Conservation (phyloP, 2,113 vertebrate species). For the Periophthalmus modestus region DNA sequence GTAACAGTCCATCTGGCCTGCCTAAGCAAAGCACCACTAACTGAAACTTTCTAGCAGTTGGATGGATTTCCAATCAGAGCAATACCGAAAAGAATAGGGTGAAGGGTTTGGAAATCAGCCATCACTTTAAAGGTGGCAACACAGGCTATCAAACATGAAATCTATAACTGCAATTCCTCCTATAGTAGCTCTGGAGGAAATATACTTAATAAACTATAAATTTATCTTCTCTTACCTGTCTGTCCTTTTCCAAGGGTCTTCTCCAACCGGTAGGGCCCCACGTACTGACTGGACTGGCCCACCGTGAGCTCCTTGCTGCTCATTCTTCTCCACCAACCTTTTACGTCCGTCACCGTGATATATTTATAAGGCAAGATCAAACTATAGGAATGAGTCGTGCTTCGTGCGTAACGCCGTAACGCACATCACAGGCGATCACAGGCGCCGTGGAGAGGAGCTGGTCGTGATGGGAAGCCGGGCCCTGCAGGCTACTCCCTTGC, state of each 20-base stretch:
- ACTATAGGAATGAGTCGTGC: constrained; percentile 50
- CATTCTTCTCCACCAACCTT: constrained; percentile 58
- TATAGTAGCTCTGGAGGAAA: neutral
- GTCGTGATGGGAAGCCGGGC: constrained; percentile 70
- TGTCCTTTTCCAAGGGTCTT: constrained; percentile 83
- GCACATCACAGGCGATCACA: constrained; percentile 63
- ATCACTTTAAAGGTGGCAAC: neutral
- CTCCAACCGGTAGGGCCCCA: constrained; percentile 81
- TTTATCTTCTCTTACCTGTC: constrained; percentile 71
- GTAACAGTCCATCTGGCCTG: neutral
- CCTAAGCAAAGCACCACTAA: neutral
- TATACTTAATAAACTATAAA: neutral
- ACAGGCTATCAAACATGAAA: neutral
- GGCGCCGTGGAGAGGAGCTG: constrained; percentile 32
- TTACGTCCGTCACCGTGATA: constrained; percentile 3
- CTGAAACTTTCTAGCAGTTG: constrained; percentile 1
- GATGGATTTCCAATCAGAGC: neutral
- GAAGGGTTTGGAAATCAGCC: neutral
- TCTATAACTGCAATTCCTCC: neutral
- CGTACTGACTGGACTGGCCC: constrained; percentile 79
- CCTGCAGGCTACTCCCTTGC: constrained; percentile 72
- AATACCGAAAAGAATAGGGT: neutral
- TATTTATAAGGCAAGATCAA: constrained; percentile 51
- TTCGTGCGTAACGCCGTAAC: constrained; percentile 57
- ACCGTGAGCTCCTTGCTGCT: constrained; percentile 78